Base-by-base conservation (phyloP, 2,113 vertebrate species). In the Paratilapia polleni region DNA sequence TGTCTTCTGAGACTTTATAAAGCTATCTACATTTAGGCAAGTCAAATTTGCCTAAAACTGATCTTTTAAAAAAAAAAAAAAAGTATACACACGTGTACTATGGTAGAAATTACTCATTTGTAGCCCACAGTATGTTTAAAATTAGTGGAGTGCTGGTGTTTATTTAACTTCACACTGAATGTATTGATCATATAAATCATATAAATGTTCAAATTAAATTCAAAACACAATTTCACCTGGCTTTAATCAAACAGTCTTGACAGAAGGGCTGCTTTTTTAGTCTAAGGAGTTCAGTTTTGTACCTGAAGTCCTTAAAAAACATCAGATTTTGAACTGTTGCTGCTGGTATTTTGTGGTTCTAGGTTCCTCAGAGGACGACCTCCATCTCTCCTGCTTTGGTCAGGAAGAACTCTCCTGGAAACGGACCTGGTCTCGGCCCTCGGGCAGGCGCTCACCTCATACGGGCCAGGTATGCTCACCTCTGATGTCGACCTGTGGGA, bases 311-410 rank as follows among this genome's bases (percentile, higher is more conserved):
- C 43, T 68, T 68, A 17, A 1, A n/a, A 17, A 43, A 34, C 11
- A 8, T 20, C 60, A 68, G 9, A 5, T 68, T 68, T 47, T 24
- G 5, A 0, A 14, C 22, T 47, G 41, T 31, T n/a, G 4, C 43
- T 73, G 19, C 66, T 52, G 3, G 17, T 14, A 61, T 12, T 76
- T 49, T 79, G 22, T 77, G 63, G 84, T n/a, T 63, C 14, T 77
- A 99, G 98, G 98, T 99, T 94, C 98, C 98, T 95, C 98, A 99
- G 91, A 95, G 98, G 96, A 99, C 98, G 85, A 99, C 98, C 90
- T 99, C 98, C 92, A 99, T 99, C 93, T 99, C 98, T 80, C 98
- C 98, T 54, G 98, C 98, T 11, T 92, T 99, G 94, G 97, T 97
- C 11, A 96, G 98, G 91, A 99, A 99, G 94, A 98, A 98, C 93